Evolutionary conservation across 2,888 invertebrate genomes (phyloP).

Genomic region (Cryptocephalus primarius): DNA sequence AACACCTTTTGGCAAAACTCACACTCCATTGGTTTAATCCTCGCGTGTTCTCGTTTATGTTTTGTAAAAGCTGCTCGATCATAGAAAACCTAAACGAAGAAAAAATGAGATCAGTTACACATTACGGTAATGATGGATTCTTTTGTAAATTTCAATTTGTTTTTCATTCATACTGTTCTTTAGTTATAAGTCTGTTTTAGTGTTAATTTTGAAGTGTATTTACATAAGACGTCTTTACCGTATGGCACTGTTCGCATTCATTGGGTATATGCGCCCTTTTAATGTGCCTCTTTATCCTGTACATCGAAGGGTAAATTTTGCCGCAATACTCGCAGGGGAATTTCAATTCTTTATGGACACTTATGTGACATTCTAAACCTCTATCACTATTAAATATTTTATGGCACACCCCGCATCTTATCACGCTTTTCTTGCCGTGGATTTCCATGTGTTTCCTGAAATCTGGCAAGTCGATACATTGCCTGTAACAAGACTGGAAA

Average conservation of each 20-base stretch:
- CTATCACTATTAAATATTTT: constrained; percentile 22
- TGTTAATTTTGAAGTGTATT: too few relatives aligned
- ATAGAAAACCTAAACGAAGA: constrained; percentile 18
- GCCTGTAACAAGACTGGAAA: constrained; percentile 20
- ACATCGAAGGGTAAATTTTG: constrained; percentile 22
- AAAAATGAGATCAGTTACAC: background rate
- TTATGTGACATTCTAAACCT: constrained; percentile 20
- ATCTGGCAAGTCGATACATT: constrained; percentile 13
- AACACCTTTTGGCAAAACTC: constrained; percentile 22
- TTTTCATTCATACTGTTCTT: too few relatives aligned
- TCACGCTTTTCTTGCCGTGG: constrained; percentile 20
- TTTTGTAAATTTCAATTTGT: background rate
- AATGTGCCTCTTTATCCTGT: constrained; percentile 23
- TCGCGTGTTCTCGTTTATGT: constrained; percentile 20
- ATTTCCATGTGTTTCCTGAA: constrained; percentile 18
- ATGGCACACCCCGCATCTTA: constrained; percentile 22
- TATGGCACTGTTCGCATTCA: constrained; percentile 23
- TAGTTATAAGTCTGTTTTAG: too few relatives aligned
- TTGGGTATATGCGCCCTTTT: constrained; percentile 24
- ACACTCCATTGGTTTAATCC: constrained; percentile 19
- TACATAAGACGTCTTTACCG: too few relatives aligned
- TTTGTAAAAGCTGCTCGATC: constrained; percentile 23
- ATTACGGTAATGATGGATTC: too few relatives aligned
- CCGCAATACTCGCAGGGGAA: constrained; percentile 27
- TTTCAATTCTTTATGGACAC: constrained; percentile 22